Evolutionary conservation across 2,888 invertebrate genomes (phyloP).

Genomic region (Chymomyza amoena): DNA sequence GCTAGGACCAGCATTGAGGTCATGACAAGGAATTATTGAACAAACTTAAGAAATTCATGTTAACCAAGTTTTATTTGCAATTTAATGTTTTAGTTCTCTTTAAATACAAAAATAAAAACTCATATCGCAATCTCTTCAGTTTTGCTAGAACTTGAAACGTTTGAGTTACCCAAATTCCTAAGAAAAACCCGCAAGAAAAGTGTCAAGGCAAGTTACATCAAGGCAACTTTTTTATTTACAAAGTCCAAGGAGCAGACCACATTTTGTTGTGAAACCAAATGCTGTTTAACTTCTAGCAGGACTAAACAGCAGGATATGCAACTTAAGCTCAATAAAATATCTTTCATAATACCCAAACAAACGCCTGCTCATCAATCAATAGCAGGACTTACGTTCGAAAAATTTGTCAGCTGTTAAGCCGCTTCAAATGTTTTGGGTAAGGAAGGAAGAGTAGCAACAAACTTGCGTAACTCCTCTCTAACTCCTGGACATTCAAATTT

Average conservation of each 20-base stretch:
- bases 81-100: too few relatives aligned
- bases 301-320: not conserved
- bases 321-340: not conserved
- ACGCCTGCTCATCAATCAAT: constrained; percentile 63
- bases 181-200: too few relatives aligned
- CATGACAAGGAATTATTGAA: too few relatives aligned
- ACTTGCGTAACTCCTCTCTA: constrained; percentile 5
- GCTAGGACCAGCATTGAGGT: too few relatives aligned
- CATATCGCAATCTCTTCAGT: too few relatives aligned
- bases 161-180: too few relatives aligned
- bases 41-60: too few relatives aligned
- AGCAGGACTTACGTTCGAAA: constrained; percentile 38
- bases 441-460: constrained; percentile 27
- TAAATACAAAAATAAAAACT: too few relatives aligned
- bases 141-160: too few relatives aligned
- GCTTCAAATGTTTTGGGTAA: not conserved
- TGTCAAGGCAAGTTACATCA: too few relatives aligned
- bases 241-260: not conserved
- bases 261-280: not conserved
- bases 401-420: constrained; percentile 70
- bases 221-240: too few relatives aligned
- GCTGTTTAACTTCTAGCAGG: not conserved
- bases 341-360: constrained; percentile 20
- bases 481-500: constrained; percentile 26
- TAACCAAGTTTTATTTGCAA: too few relatives aligned